A percentile compares a stretch with the other conserved stretches of the same genome.
Conservation (phyloP, 2,113 vertebrate genomes). For the Calidris pugnax region DNA sequence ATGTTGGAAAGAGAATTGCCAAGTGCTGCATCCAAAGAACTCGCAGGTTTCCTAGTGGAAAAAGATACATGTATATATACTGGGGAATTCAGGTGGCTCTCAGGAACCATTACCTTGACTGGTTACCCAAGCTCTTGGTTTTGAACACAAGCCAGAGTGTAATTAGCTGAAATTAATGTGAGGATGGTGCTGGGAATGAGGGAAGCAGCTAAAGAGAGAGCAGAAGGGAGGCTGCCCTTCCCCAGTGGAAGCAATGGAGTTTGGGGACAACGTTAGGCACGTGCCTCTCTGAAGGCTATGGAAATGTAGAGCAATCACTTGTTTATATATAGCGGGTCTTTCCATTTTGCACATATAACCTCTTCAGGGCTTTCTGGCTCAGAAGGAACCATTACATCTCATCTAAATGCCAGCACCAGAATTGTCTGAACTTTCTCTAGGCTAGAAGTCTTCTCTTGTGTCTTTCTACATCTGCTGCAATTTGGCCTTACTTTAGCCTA, state of each 20-base stretch:
- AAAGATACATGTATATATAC: neutral
- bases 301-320: neutral
- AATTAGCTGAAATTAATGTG: neutral
- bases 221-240: neutral
- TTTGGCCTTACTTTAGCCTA: neutral
- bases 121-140: neutral
- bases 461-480: neutral
- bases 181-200: neutral
- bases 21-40: neutral
- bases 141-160: neutral
- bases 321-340: neutral
- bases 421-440: neutral
- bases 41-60: neutral
- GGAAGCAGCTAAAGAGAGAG: neutral
- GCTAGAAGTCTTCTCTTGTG: neutral
- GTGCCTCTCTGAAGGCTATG: neutral
- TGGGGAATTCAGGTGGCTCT: neutral
- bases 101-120: neutral
- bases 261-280: neutral
- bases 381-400: neutral
- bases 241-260: neutral
- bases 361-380: neutral
- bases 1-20: neutral
- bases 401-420: neutral
- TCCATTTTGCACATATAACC: neutral